These are phyloP conservation scores for Martes martes DNA, from an alignment of 2,113 vertebrate genomes.

Conservation along the genomic window DNA sequence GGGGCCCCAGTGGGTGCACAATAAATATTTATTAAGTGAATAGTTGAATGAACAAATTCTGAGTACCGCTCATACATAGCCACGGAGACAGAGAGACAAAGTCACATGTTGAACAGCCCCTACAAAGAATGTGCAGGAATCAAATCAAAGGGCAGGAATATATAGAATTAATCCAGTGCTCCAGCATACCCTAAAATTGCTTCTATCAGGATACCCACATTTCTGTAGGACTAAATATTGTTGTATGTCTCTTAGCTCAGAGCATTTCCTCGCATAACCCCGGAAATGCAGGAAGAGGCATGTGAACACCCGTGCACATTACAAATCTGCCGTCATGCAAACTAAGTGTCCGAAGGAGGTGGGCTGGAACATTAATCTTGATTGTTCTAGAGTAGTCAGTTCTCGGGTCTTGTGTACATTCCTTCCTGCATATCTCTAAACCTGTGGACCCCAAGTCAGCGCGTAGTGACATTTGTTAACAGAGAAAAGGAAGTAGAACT, in stretches of 20 bases:
- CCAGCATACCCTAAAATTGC: not conserved
- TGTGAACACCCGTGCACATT: not conserved
- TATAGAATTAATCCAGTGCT: not conserved
- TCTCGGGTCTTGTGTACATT: not conserved
- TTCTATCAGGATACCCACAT: not conserved
- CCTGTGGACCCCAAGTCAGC: not conserved
- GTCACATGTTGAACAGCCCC: not conserved
- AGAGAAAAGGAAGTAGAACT: not conserved
- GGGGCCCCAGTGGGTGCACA: not conserved
- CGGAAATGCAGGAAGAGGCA: not conserved
- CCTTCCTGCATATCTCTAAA: not conserved
- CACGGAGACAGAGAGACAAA: not conserved
- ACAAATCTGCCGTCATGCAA: not conserved
- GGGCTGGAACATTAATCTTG: not conserved
- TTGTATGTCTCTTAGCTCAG: not conserved
- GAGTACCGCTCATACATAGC: not conserved
- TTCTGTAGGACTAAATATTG: not conserved
- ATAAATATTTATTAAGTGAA: conserved; percentile 12
- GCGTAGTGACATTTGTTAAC: not conserved
- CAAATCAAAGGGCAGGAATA: not conserved
- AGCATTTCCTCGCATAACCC: not conserved
- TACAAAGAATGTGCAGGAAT: not conserved
- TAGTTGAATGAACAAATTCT: not conserved
- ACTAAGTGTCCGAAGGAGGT: not conserved
- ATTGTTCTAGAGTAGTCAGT: not conserved